Evolutionary conservation across 2,888 invertebrate species (phyloP), one percentile per base, ranked within the genome.

Genomic region (Eledone cirrhosa): DNA sequence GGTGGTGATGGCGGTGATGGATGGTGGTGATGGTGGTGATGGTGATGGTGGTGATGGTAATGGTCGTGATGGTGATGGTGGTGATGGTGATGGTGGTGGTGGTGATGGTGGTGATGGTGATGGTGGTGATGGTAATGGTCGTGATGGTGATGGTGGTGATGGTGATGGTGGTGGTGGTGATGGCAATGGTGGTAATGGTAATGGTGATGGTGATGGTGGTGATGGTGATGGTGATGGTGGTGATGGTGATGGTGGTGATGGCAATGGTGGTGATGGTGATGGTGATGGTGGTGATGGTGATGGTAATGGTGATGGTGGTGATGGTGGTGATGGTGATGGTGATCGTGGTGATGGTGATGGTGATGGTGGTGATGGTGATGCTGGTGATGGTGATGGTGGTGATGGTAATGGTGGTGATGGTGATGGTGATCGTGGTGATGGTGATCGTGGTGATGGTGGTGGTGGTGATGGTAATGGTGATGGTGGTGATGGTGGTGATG

Each of bases 341-440:
- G n/a, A n/a, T n/a, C n/a, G n/a, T n/a, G n/a, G n/a, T n/a, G n/a
- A n/a, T n/a, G n/a, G n/a, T n/a, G 16, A n/a, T 59, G 59, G 59
- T 59, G 59, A n/a, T 59, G 59, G 59, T 59, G 59, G 59, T 59
- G 59, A n/a, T 59, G 59, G 59, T 59, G 59, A n/a, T 59, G 59
- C 19, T 59, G 59, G 59, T 59, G 59, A n/a, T 59, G 59, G 16
- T 59, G 59, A 59, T 59, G 59, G 16, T n/a, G 16, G 59, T 59
- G 59, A 59, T n/a, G 59, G 16, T 16, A 19, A 59, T 16, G 59
- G 16, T 19, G 16, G n/a, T 59, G 59, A n/a, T 59, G 19, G n/a
- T n/a, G n/a, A n/a, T n/a, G n/a, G n/a, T n/a, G n/a, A n/a, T n/a
- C n/a, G n/a, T n/a, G n/a, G n/a, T n/a, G n/a, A n/a, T n/a, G n/a